phyloP scores from a whole-genome alignment of 2,113 vertebrate species.

The Atractosteus spatula region DNA sequence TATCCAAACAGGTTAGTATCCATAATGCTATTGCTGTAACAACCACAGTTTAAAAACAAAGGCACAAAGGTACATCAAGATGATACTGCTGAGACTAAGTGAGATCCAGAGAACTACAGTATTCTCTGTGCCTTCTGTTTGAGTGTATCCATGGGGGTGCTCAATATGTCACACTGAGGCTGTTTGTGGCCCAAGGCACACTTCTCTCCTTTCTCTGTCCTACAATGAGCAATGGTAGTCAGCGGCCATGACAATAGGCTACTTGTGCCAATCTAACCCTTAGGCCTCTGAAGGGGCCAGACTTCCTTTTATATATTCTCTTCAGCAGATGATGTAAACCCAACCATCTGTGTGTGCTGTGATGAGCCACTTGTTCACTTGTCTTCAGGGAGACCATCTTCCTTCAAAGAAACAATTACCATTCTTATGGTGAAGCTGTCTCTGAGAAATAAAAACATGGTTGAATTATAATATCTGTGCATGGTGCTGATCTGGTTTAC shows the following conservation, averaged over 20 bases:
- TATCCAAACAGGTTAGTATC: too few relatives aligned
- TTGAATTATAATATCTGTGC: conserved; percentile 15
- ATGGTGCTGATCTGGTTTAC: not conserved
- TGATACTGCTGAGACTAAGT: too few relatives aligned
- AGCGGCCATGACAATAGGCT: conserved; percentile 30
- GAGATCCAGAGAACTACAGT: too few relatives aligned
- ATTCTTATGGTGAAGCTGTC: not conserved
- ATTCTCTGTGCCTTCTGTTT: not conserved
- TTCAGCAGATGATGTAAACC: conserved; percentile 13
- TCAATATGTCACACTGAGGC: not conserved
- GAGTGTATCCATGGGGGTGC: not conserved
- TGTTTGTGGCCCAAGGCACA: conserved; percentile 14
- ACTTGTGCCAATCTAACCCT: conserved; percentile 33
- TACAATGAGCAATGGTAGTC: conserved; percentile 24
- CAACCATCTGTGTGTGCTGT: conserved; percentile 29
- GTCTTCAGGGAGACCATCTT: conserved; percentile 8
- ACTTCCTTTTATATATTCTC: conserved; percentile 10
- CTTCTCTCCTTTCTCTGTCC: conserved; percentile 21
- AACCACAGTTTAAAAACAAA: too few relatives aligned
- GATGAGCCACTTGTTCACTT: conserved; percentile 20
- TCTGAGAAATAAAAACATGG: not conserved
- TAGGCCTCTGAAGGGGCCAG: conserved; percentile 19
- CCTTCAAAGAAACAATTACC: not conserved
- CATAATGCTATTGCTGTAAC: too few relatives aligned
- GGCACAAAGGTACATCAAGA: too few relatives aligned